phyloP scores from a whole-genome alignment of 2,888 invertebrate species.

The Netelia fuscicornis region DNA sequence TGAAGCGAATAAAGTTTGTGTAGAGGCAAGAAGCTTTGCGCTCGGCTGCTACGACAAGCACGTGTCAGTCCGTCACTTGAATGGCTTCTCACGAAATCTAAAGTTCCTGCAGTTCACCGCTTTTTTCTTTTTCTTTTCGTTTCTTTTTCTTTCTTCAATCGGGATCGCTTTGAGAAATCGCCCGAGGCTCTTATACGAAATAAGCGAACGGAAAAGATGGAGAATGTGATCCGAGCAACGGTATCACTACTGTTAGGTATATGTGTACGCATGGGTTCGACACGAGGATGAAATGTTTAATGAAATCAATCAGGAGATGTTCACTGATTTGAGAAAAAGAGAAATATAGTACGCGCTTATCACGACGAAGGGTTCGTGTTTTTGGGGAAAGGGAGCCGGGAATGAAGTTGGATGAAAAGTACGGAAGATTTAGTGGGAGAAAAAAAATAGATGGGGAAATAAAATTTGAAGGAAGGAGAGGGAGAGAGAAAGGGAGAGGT shows the following conservation, averaged over 20 bases:
- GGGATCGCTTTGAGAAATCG: conserved; percentile 38
- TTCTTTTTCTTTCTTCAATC: conserved; percentile 57
- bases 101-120: conserved; percentile 20
- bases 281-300: background rate
- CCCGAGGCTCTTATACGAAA: conserved; percentile 37
- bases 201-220: conserved; percentile 28
- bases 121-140: conserved; percentile 13
- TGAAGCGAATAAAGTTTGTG: conserved; percentile 10
- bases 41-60: conserved; percentile 62
- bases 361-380: conserved; percentile 8
- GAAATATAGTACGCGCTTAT: background rate
- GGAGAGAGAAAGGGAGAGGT: conserved; percentile 17
- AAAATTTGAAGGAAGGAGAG: conserved; percentile 14
- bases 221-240: conserved; percentile 38
- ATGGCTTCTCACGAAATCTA: conserved; percentile 57
- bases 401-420: background rate
- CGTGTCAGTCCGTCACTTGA: conserved; percentile 66
- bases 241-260: conserved; percentile 14
- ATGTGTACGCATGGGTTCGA: background rate
- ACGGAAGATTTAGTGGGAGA: background rate
- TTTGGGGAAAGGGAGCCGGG: background rate
- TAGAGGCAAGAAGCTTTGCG: conserved; percentile 56
- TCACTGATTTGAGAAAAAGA: conserved; percentile 13
- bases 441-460: conserved; percentile 1
- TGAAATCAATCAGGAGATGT: conserved; percentile 26